A percentile compares a stretch with the other conserved stretches of the same genome.
Evolutionary conservation across 2,797 vertebrate genomes (phyloP).

Genomic region (Microtus californicus): DNA sequence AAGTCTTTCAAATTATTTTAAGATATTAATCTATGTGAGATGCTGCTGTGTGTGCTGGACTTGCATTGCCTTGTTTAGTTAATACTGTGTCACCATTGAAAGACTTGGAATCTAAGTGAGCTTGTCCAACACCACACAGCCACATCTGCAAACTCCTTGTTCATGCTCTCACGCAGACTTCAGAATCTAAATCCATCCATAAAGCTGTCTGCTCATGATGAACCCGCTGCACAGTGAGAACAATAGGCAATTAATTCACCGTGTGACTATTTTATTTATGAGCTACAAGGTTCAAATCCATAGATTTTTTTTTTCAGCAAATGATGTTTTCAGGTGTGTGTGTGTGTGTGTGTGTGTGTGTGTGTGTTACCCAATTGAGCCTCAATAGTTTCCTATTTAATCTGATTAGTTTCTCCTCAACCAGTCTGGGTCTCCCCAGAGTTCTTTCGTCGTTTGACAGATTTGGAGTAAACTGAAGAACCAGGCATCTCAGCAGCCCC

Average conservation of each 20-base stretch:
- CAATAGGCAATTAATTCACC: neutral
- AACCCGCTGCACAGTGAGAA: neutral
- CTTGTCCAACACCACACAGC: neutral
- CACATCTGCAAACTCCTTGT: neutral
- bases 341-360: constrained; percentile 27
- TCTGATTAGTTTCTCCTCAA: neutral
- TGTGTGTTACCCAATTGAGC: constrained; percentile 16
- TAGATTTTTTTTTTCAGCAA: constrained; percentile 21
- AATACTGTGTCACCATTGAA: neutral
- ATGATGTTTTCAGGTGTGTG: neutral
- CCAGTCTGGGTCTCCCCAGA: neutral
- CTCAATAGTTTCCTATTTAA: constrained; percentile 3
- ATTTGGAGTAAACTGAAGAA: neutral
- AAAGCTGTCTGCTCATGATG: neutral
- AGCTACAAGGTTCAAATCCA: neutral
- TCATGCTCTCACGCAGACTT: neutral
- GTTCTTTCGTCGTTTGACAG: neutral
- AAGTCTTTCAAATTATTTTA: neutral
- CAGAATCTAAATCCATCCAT: neutral
- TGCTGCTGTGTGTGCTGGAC: neutral
- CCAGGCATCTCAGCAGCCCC: neutral
- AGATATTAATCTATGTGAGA: neutral
- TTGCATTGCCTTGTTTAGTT: neutral
- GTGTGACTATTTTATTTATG: neutral
- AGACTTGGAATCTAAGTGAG: constrained; percentile 2